phyloP scores from a whole-genome alignment of 64 coral and sea anemone genomes.

The Montipora capricornis region DNA sequence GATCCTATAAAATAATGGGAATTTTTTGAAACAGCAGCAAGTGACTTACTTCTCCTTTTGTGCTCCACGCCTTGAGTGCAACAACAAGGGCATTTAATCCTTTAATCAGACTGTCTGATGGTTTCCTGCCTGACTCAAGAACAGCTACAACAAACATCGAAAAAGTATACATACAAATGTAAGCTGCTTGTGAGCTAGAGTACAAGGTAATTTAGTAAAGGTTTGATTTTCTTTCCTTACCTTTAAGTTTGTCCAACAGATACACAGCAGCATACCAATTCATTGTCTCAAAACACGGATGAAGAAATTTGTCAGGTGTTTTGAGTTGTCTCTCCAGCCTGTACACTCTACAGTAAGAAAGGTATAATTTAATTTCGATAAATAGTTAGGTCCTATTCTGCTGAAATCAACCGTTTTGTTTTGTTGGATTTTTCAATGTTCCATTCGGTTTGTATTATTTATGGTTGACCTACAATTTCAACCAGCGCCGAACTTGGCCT shows the following conservation, averaged over 20 bases:
- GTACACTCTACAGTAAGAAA: conserved; percentile 73
- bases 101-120: conserved; percentile 70
- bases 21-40: not conserved
- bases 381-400: not conserved
- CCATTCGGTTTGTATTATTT: too few species aligned
- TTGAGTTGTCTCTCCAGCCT: conserved; percentile 95
- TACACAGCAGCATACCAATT: conserved; percentile 97
- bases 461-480: too few species aligned
- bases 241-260: conserved; percentile 95
- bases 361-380: not conserved
- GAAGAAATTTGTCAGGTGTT: conserved; percentile 94
- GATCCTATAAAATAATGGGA: too few species aligned
- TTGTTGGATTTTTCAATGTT: too few species aligned
- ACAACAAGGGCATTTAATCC: conserved; percentile 78
- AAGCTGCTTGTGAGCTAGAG: not conserved
- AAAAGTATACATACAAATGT: not conserved
- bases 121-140: conserved; percentile 80
- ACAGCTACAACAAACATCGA: conserved; percentile 40
- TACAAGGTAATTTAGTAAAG: too few species aligned
- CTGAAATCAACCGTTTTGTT: too few species aligned
- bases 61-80: conserved; percentile 82
- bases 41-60: conserved; percentile 83
- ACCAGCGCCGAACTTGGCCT: too few species aligned
- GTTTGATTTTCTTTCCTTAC: conserved; percentile 14
- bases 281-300: conserved; percentile 93